Base-by-base conservation (phyloP, 2,888 invertebrate species). In the Leptodirus hochenwartii region DNA sequence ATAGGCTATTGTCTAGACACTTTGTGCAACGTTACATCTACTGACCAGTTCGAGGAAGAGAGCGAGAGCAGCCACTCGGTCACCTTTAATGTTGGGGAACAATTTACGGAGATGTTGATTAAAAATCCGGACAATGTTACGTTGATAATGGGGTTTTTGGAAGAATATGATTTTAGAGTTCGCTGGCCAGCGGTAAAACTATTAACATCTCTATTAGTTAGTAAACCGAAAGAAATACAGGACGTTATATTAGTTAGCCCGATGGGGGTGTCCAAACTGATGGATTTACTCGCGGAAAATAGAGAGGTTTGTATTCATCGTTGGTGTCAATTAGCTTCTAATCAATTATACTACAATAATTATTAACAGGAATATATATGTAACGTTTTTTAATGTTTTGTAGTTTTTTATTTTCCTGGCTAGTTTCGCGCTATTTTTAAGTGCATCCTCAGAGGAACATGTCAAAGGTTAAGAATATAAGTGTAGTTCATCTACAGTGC, bases 261-360 rank as follows among this genome's bases (percentile, higher is more conserved):
- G n/a, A 87, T 90, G 82, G 96, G 91, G 1, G 84, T 98, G 1
- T 91, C 95, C 1, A 90, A 88, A 58, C 64, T 99, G 45, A 95
- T 96, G 84, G 98, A 99, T 56, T 62, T 98, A 10, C 58, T 99
- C 8, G 72, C 77, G 4, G 98, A 99, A 44, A 82, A 78, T 31
- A 66, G 96, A 41, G 96, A 98, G 63, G 84, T 24, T 8, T n/a
- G 6, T 6, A 20, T 20, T 20, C n/a, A n/a, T n/a, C n/a, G n/a
- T n/a, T n/a, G n/a, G n/a, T n/a, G n/a, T n/a, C n/a, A n/a, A n/a
- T n/a, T n/a, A n/a, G n/a, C n/a, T n/a, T n/a, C n/a, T n/a, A n/a
- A n/a, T n/a, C n/a, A n/a, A n/a, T n/a, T n/a, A n/a, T n/a, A n/a
- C n/a, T n/a, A n/a, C n/a, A n/a, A n/a, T n/a, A n/a, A n/a, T n/a